Percentiles rank a stretch among this genome's conserved stretches.
Evolutionary conservation across 1,140 invertebrate species (phyloP).

Genomic region (Scaptomyza hsui): DNA sequence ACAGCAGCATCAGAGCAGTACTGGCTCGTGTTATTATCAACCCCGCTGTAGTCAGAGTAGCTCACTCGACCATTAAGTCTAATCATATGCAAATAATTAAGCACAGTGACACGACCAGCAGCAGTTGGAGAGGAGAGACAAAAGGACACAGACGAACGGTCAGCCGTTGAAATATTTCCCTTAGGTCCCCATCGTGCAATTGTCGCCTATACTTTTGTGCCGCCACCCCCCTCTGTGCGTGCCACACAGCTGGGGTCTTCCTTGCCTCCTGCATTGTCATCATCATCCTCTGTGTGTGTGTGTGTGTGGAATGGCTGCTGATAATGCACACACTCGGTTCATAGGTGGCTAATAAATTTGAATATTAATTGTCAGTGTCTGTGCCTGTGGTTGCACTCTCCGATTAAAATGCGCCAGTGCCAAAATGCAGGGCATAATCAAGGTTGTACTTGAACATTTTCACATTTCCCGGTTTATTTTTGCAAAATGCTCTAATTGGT

Average conservation of each 20-base stretch:
- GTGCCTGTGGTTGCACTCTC: conserved; percentile 44
- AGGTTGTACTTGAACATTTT: neutral
- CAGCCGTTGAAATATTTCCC: conserved; percentile 73
- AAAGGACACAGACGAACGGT: conserved; percentile 9
- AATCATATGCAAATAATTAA: conserved; percentile 84
- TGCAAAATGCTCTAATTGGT: conserved; percentile 32
- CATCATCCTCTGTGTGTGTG: conserved; percentile 3
- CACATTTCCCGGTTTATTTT: neutral
- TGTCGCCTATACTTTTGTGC: conserved; percentile 65
- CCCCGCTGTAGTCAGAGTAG: conserved; percentile 37
- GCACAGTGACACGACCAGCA: conserved; percentile 56
- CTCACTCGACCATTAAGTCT: conserved; percentile 75
- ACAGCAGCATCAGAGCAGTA: conserved; percentile 26
- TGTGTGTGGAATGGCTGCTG: conserved; percentile 60
- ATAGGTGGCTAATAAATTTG: conserved; percentile 84
- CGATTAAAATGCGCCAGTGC: conserved; percentile 69
- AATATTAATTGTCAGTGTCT: conserved; percentile 84
- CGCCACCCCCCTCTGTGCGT: conserved; percentile 37
- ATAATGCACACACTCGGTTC: conserved; percentile 83
- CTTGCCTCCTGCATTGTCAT: conserved; percentile 17
- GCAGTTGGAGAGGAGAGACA: conserved; percentile 6
- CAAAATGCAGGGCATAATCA: conserved; percentile 20
- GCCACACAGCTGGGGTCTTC: conserved; percentile 30
- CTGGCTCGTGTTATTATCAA: conserved; percentile 68
- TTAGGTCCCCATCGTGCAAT: conserved; percentile 69